Evolutionary conservation across 1,140 invertebrate genomes (phyloP), one percentile per base, ranked within the genome.

Genomic region (Elymnias hypermnestra): DNA sequence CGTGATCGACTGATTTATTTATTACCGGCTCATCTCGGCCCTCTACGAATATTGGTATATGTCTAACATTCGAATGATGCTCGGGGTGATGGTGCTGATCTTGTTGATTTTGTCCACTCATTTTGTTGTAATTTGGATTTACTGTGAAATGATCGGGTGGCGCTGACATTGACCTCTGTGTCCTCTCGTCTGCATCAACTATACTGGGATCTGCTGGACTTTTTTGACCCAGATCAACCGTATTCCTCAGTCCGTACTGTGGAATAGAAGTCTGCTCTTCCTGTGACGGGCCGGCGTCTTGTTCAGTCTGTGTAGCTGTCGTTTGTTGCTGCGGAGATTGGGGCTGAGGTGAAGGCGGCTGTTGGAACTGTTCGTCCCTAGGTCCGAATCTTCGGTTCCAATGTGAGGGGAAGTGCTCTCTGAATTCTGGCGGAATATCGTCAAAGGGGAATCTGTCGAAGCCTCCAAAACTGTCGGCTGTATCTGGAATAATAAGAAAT

Each of bases 21-120:
- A 93, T 86, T 1, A 94, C 89, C 1, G 92, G 92, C 55, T 92
- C 90, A 57, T 94, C 92, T 22, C 94, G 83, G 12, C 94, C 94
- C 77, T 96, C 94, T 0, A 96, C 93, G 55, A 94, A 94, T 25
- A 96, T 96, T 1, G 94, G 94, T 72, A 97, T 96, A 64, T 94
- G 93, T 55, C 94, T 88, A 8, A 95, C 91, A 28, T 82, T 82
- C 12, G 72, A 72, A 3, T 57, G 55, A 31, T 72, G 69, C 21
- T 60, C 61, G 8, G 44, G 18, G 15, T 64, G 49, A 31, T 71
- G 65, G 17, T 57, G 36, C 26, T 63, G 73, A 22, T 77, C 66
- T 57, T 73, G 74, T 28, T 69, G 65, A 37, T 63, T 75, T 54
- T 59, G 63, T 57, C 64, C 73, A 67, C 66, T 87, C 81, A 82